Conservation (phyloP, 2,888 invertebrate genomes). For the Caenorhabditis auriculariae region DNA sequence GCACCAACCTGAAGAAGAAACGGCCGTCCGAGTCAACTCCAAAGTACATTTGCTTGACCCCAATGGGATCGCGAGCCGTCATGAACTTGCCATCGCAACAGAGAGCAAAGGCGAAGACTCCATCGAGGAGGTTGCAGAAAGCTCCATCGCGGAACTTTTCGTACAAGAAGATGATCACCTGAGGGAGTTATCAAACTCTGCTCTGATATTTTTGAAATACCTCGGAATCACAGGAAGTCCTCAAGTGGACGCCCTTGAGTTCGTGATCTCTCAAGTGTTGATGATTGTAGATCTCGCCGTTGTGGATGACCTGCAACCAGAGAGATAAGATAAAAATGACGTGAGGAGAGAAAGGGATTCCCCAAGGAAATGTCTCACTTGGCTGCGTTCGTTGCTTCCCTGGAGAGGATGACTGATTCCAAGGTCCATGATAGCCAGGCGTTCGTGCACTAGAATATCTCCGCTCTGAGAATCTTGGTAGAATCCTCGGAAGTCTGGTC, state of each 20-base stretch:
- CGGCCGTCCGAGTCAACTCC: conserved; percentile 56
- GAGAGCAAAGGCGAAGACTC: conserved; percentile 74
- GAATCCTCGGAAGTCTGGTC: conserved; percentile 57
- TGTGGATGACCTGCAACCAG: conserved; percentile 64
- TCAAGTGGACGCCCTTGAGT: conserved; percentile 36
- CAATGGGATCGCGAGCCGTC: conserved; percentile 64
- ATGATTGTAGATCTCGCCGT: conserved; percentile 85
- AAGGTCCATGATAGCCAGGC: conserved; percentile 62
- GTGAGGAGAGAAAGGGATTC: neutral
- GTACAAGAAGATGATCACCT: conserved; percentile 57
- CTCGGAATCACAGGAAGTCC: conserved; percentile 67
- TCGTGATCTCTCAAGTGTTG: conserved; percentile 51
- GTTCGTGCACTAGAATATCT: conserved; percentile 60
- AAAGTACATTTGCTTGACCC: conserved; percentile 63
- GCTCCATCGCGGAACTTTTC: conserved; percentile 49
- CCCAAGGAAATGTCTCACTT: too few species aligned
- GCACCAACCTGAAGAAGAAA: conserved; percentile 57
- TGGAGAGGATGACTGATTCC: conserved; percentile 56
- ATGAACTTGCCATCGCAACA: conserved; percentile 56
- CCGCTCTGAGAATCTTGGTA: conserved; percentile 52
- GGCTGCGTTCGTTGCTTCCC: conserved; percentile 42
- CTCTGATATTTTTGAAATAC: conserved; percentile 67
- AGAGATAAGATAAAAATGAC: neutral
- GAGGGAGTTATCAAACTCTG: conserved; percentile 61
- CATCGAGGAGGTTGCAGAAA: conserved; percentile 73